Conservation (phyloP, 1,140 invertebrate species). For the Gyrodactylus salaris region DNA sequence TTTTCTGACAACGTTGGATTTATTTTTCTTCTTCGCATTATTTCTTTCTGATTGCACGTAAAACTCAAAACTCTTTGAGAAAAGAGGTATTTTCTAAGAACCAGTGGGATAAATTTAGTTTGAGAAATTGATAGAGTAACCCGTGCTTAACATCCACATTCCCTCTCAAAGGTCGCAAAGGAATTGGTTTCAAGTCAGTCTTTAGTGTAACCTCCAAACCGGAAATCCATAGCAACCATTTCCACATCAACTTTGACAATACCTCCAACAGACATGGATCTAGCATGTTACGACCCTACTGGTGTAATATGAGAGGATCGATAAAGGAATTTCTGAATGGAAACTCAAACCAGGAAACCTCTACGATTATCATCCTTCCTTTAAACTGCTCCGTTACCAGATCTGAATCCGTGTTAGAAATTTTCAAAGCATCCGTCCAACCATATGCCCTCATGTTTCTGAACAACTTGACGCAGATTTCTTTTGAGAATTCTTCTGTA, state of each 20-base stretch:
- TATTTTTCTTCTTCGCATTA: no score
- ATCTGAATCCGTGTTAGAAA: neutral
- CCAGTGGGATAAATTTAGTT: no score
- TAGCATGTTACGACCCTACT: neutral
- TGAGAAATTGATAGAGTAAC: no score
- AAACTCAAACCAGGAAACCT: neutral
- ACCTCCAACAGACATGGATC: constrained; percentile 6
- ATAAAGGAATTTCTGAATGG: neutral
- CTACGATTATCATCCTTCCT: neutral
- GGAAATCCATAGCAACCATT: constrained; percentile 19
- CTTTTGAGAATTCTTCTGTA: neutral
- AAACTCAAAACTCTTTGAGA: no score
- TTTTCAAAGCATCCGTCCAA: neutral
- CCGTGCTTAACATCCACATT: no score
- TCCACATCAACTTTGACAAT: constrained; percentile 18
- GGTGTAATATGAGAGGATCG: neutral
- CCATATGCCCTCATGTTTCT: neutral
- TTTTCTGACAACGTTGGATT: no score
- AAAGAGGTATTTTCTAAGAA: no score
- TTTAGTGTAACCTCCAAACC: constrained; percentile 17
- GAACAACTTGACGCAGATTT: neutral
- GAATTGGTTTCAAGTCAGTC: constrained; percentile 22
- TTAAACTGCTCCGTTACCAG: neutral
- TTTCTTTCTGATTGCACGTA: no score
- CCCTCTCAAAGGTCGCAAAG: constrained; percentile 17